Conservation (phyloP, 2,797 vertebrate genomes). For the Spinus pinus region DNA sequence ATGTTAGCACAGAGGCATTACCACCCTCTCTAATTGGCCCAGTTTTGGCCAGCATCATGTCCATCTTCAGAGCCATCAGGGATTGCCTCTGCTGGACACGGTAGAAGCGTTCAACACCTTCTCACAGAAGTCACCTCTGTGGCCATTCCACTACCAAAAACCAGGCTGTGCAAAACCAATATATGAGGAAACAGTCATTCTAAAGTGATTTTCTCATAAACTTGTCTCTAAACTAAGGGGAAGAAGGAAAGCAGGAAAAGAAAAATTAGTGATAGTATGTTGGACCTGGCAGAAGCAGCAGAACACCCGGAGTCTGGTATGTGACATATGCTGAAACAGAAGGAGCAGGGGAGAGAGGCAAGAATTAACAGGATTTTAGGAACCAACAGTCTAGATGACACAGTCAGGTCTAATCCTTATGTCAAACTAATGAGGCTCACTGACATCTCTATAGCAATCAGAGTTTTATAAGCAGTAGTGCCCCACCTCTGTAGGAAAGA, state of each 20-base stretch:
- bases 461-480: neutral
- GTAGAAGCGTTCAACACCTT: neutral
- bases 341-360: neutral
- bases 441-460: neutral
- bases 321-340: neutral
- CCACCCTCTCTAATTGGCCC: neutral
- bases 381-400: neutral
- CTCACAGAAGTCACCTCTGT: neutral
- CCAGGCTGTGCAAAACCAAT: neutral
- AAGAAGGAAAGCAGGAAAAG: neutral
- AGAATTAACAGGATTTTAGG: neutral
- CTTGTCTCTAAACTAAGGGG: neutral
- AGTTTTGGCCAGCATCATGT: neutral
- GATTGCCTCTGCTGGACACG: neutral
- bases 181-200: neutral
- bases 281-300: neutral
- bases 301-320: neutral
- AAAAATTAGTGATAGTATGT: neutral
- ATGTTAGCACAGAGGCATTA: neutral
- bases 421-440: neutral
- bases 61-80: neutral
- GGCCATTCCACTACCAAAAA: neutral
- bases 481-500: neutral
- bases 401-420: neutral
- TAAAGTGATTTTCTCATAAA: neutral